Conservation (phyloP, 2,888 invertebrate species). For the Caenorhabditis sulstoni region DNA sequence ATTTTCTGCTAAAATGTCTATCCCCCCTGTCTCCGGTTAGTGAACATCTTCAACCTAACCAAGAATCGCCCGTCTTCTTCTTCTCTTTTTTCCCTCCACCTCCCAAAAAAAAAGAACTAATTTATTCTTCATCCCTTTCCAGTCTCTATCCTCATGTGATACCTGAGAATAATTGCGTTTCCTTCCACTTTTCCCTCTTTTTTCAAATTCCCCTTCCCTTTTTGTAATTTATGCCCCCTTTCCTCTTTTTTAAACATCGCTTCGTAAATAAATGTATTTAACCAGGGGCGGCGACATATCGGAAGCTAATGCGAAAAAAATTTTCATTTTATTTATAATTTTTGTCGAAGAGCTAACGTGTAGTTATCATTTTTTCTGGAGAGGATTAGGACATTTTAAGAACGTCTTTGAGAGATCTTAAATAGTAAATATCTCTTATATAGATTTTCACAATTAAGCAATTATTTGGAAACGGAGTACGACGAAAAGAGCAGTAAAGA, state of each 20-base stretch:
- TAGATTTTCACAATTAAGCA: background rate
- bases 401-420: too few species aligned
- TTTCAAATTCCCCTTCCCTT: background rate
- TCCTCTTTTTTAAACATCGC: constrained; percentile 5
- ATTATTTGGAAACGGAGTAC: background rate
- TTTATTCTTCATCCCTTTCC: constrained; percentile 22
- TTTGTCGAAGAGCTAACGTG: too few species aligned
- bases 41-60: background rate
- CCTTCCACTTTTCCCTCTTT: constrained; percentile 15
- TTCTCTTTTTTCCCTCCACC: background rate
- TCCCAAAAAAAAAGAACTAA: background rate
- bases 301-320: too few species aligned
- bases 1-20: constrained; percentile 8
- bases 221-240: constrained; percentile 7
- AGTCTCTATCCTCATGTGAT: constrained; percentile 52
- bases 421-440: too few species aligned
- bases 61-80: background rate
- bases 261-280: constrained; percentile 15
- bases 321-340: too few species aligned
- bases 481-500: too few species aligned
- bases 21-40: constrained; percentile 16
- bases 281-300: background rate
- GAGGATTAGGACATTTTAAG: too few species aligned
- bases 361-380: too few species aligned
- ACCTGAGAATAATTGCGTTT: constrained; percentile 17